Base-by-base conservation (phyloP, 2,797 vertebrate species). In the Thalassophryne amazonica region DNA sequence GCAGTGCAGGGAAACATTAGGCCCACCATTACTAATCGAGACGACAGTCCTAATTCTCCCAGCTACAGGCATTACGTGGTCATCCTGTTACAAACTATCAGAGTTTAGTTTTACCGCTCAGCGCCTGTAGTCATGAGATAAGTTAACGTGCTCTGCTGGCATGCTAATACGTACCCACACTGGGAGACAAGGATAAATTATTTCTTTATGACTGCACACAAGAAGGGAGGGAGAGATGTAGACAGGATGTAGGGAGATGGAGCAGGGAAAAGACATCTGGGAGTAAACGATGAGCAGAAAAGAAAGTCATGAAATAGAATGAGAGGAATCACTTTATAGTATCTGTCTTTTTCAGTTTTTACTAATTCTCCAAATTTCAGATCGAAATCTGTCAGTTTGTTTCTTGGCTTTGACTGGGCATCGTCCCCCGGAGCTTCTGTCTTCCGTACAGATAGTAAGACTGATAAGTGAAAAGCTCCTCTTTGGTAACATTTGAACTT, bases 41-140 rank as follows among this genome's bases (percentile, higher is more conserved):
- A 74, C 37, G 73, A 83, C 79, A 73, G 80, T 37, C 67, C 81
- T 80, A 83, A 86, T 85, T 88, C 79, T 78, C 79, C 21, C 2
- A 74, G 81, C 82, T 73, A 64, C 69, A 78, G 69, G 79, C 73
- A 30, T 76, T 76, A 70, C 75, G 51, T 80, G 79, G 77, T 84
- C 78, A 78, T 80, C 72, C 73, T 75, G 63, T 73, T 82, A 68
- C 76, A 85, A 81, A 85, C 75, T 69, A 86, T 88, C 79, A 74
- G 68, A 76, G 82, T 80, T 89, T 81, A 79, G 80, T 86, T 84
- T 84, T 81, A 81, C 67, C 63, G 73, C 67, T 78, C 46, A 2
- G 54, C 2, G 86, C 64, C 88, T 89, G 88, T 78, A 69, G 80
- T 76, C 14, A 23, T 5, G 58, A 88, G 88, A 90, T 88, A 89